phyloP scores from a whole-genome alignment of 2,113 vertebrate species.

The Strigops habroptila region DNA sequence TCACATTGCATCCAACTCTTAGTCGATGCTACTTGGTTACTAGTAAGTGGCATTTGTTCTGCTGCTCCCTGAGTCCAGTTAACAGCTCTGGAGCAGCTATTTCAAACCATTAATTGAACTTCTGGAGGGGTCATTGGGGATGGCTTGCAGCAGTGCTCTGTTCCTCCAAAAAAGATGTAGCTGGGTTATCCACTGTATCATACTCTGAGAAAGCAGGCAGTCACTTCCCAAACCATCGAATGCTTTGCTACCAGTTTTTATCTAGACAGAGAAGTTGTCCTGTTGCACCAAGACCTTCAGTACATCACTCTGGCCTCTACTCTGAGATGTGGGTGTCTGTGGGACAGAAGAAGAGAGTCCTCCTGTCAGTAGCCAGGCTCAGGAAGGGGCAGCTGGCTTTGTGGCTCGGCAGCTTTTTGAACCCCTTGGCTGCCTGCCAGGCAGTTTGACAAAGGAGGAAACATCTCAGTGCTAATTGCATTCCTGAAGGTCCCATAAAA shows the following conservation, averaged over 20 bases:
- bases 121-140: background rate
- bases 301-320: fast-evolving
- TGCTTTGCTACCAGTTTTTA: background rate
- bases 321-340: background rate
- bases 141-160: background rate
- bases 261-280: background rate
- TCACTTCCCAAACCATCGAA: background rate
- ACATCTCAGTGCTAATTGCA: constrained; percentile 43
- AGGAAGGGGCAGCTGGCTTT: background rate
- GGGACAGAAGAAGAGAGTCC: background rate
- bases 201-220: background rate
- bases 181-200: fast-evolving
- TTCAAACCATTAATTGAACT: background rate
- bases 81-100: background rate
- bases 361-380: background rate
- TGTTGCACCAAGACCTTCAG: background rate
- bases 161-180: background rate
- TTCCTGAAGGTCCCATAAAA: constrained; percentile 53
- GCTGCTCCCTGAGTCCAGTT: background rate
- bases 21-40: background rate
- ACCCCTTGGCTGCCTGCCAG: constrained; percentile 27
- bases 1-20: background rate
- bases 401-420: background rate
- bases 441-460: constrained; percentile 32
- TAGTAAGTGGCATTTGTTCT: background rate